Evolutionary conservation across 2,888 invertebrate genomes (phyloP).

Genomic region (Diarsia mendica): DNA sequence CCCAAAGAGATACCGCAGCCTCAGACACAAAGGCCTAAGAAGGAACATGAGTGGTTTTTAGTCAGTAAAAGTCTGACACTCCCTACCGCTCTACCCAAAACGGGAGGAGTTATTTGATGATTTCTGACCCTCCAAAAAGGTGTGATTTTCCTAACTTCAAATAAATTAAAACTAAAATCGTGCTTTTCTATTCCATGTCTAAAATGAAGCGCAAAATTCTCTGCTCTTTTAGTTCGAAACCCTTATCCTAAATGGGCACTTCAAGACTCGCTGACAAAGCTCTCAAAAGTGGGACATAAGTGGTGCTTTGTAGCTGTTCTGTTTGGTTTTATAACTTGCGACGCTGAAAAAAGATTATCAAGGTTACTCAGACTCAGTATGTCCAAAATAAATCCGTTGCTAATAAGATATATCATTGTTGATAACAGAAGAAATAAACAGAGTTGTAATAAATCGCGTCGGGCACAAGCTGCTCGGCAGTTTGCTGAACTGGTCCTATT

Average conservation of each 20-base stretch:
- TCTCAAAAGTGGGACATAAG: constrained; percentile 9
- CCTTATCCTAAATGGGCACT: constrained; percentile 38
- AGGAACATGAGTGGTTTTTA: too few species aligned
- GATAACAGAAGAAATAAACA: too few species aligned
- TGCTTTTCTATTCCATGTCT: neutral
- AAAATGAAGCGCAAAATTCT: neutral
- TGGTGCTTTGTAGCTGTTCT: constrained; percentile 9
- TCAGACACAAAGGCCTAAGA: too few species aligned
- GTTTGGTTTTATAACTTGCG: neutral
- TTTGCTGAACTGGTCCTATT: too few species aligned
- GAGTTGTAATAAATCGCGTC: too few species aligned
- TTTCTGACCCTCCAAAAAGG: too few species aligned
- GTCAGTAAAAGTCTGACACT: too few species aligned
- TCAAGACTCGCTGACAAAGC: constrained; percentile 49
- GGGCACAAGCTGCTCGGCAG: too few species aligned
- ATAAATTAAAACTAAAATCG: neutral
- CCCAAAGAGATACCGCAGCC: too few species aligned
- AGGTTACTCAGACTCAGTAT: constrained; percentile 2
- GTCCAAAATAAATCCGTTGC: neutral
- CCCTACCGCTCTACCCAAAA: too few species aligned
- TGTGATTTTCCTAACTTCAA: neutral
- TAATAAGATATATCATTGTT: too few species aligned
- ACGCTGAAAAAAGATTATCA: constrained; percentile 12
- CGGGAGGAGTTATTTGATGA: too few species aligned
- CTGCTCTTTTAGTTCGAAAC: constrained; percentile 13